Evolutionary conservation across 2,888 invertebrate genomes (phyloP), one percentile per base, ranked within the genome.

Genomic region (Pammene fasciana): DNA sequence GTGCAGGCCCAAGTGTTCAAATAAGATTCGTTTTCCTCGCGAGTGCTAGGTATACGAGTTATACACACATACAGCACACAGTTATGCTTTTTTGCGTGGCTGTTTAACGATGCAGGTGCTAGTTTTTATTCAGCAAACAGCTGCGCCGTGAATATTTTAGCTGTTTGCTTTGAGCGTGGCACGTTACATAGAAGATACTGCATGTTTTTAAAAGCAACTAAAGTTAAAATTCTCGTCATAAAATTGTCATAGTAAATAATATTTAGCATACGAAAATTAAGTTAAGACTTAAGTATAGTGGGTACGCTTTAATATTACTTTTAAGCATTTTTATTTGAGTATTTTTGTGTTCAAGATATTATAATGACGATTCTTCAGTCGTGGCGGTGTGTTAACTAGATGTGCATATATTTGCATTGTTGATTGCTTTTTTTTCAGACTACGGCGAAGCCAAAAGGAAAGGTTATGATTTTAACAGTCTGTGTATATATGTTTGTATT

Each of bases 21-120:
- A 68, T 59, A 65, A 59, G 64, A 65, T 65, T 68, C 38, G 65
- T 46, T 64, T 46, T 46, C 26, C 52, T 45, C 43, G 57, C 50
- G 41, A 46, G 55, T 52, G 55, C n/a, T n/a, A 26, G 26, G 1
- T 26, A 26, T 26, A 26, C 26, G 26, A 26, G 26, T 26, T 3
- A 26, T 26, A 26, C 26, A 26, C 2, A 4, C 26, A 26, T 55
- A 34, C n/a, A 9, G 34, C 13, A 54, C 34, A 8, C 8, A 11
- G 4, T 2, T 14, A 46, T 26, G 36, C 11, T 57, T 46, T 52
- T 59, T 38, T 54, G 46, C 38, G 60, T 13, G 36, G 38, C 38
- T 46, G 18, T 60, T 67, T 55, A 60, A 55, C 45, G 14, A 55
- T 67, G 46, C 60, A 54, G 57, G 54, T 14, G 38, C 52, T 52